These are phyloP conservation scores for Ectemnius lituratus DNA, from an alignment of 2,888 invertebrate species.

Conservation along the genomic window DNA sequence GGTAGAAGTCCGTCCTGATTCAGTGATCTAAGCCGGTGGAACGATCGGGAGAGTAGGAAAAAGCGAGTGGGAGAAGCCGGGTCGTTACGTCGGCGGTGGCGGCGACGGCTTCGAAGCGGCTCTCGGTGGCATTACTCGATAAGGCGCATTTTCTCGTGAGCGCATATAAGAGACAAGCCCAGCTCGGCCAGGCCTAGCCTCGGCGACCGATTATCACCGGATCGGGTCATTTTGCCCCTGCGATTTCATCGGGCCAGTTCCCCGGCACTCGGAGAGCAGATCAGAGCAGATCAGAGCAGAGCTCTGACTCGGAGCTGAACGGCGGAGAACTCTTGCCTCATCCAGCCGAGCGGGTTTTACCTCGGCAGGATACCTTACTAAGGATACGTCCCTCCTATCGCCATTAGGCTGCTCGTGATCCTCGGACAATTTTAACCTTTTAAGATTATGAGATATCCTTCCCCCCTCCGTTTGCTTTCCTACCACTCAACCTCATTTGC, in stretches of 20 bases:
- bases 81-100: constrained; percentile 8
- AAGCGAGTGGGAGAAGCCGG: constrained; percentile 4
- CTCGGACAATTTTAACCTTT: too few relatives aligned
- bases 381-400: neutral
- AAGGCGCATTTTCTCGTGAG: constrained; percentile 44
- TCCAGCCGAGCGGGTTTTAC: constrained; percentile 23
- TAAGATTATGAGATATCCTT: too few relatives aligned
- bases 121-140: constrained; percentile 39
- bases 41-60: constrained; percentile 7
- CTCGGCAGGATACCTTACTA: constrained; percentile 9
- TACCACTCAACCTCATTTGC: too few relatives aligned
- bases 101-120: constrained; percentile 25
- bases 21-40: constrained; percentile 1
- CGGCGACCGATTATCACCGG: constrained; percentile 24
- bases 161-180: constrained; percentile 16
- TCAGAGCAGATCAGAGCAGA: neutral
- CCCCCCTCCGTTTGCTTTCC: too few relatives aligned
- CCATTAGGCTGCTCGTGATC: too few relatives aligned
- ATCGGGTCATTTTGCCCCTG: constrained; percentile 27
- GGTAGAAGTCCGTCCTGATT: too few relatives aligned
- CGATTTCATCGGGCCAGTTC: constrained; percentile 34
- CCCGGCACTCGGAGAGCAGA: constrained; percentile 2
- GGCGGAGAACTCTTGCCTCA: constrained; percentile 17
- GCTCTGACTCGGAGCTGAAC: neutral
- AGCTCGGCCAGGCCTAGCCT: neutral